phyloP scores from a whole-genome alignment of 2,113 vertebrate genomes.

The Pachypanchax playfairii region DNA sequence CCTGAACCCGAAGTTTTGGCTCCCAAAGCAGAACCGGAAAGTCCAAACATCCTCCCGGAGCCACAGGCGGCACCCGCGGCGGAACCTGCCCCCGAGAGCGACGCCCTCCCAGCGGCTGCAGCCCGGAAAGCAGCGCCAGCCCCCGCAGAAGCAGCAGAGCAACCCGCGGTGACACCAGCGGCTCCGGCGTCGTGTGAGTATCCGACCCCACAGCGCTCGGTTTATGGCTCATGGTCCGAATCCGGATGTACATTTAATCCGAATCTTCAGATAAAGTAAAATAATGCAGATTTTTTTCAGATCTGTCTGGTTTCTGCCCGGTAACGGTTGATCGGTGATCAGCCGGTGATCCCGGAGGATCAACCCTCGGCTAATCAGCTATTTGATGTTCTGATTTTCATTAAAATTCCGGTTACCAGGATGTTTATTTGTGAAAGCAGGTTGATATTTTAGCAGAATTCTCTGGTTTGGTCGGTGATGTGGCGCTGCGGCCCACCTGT shows the following conservation, averaged over 20 bases:
- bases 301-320: background rate
- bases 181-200: constrained; percentile 74
- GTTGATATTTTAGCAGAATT: background rate
- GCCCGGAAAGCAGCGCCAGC: constrained; percentile 59
- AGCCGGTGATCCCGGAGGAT: constrained; percentile 18
- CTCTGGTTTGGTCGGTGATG: constrained; percentile 16
- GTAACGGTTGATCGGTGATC: constrained; percentile 19
- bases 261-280: background rate
- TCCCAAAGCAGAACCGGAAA: constrained; percentile 52
- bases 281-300: accelerated
- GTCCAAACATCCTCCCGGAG: constrained; percentile 4
- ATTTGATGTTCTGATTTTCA: background rate
- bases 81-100: constrained; percentile 55
- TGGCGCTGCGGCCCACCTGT: constrained; percentile 74
- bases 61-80: constrained; percentile 34
- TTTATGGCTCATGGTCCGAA: background rate
- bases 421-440: background rate
- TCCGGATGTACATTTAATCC: background rate
- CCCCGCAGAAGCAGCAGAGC: constrained; percentile 59
- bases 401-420: background rate
- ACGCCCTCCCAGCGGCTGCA: constrained; percentile 63
- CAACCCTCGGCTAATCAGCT: background rate
- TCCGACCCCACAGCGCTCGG: background rate
- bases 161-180: constrained; percentile 53
- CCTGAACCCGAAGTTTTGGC: constrained; percentile 5